phyloP scores from a whole-genome alignment of 2,113 vertebrate genomes.

The Pomatorhinus ruficollis region DNA sequence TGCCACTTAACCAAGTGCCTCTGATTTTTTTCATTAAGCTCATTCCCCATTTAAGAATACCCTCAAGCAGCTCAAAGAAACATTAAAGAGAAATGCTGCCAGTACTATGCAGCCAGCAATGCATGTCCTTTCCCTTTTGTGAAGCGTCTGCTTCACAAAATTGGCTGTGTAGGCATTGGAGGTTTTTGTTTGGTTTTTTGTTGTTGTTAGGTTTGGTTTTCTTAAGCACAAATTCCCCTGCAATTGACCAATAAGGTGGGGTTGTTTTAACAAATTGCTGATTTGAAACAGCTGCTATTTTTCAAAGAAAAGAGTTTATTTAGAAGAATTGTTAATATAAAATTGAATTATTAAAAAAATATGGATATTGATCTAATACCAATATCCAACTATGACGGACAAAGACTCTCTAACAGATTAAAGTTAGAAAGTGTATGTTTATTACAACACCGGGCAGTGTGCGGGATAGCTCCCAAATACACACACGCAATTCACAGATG shows the following conservation, averaged over 20 bases:
- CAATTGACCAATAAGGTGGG: background rate
- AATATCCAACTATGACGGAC: too few species aligned
- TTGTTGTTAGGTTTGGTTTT: background rate
- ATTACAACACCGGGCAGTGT: too few species aligned
- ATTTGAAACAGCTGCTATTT: conserved; percentile 4
- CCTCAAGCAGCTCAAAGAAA: background rate
- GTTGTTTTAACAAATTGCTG: background rate
- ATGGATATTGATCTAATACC: too few species aligned
- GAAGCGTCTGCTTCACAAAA: background rate
- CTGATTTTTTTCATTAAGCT: background rate
- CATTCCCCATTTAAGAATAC: background rate
- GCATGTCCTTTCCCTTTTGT: background rate
- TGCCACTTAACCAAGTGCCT: background rate
- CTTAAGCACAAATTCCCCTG: background rate
- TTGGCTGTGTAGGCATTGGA: background rate
- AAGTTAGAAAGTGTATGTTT: too few species aligned
- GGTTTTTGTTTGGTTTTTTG: background rate
- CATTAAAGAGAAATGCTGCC: background rate
- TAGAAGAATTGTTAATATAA: background rate
- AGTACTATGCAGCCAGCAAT: background rate
- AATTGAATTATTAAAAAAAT: too few species aligned
- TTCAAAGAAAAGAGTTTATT: background rate
- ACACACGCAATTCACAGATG: too few species aligned
- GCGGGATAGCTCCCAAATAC: too few species aligned
- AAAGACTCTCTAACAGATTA: too few species aligned